These are phyloP conservation scores for Ptilodon capucinus DNA, from an alignment of 2,888 invertebrate genomes.

Conservation along the genomic window DNA sequence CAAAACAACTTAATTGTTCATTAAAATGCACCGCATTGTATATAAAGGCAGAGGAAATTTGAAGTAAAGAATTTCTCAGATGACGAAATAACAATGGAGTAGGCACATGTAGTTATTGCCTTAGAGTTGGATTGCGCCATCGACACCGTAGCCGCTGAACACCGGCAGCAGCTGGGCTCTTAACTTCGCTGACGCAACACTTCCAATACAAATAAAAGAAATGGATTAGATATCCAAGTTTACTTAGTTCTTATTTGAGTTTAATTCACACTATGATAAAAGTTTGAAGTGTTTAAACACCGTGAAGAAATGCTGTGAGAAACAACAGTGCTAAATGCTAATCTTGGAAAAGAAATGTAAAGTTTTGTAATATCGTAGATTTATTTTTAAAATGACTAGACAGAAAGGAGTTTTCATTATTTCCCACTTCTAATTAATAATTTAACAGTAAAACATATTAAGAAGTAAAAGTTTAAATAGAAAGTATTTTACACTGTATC, in stretches of 20 bases:
- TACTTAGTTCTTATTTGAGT: background rate
- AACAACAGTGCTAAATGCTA: background rate
- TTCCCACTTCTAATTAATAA: background rate
- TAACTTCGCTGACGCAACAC: slow-evolving; percentile 21
- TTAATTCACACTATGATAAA: background rate
- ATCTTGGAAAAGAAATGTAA: background rate
- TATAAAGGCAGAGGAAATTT: slow-evolving; percentile 15
- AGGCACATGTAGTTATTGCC: slow-evolving; percentile 35
- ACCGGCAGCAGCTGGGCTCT: slow-evolving; percentile 17
- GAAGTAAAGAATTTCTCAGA: slow-evolving; percentile 35
- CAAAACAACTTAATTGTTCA: background rate
- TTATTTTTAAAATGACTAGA: no score
- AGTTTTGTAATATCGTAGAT: no score
- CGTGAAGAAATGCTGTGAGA: background rate
- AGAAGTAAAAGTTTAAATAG: background rate
- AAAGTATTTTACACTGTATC: slow-evolving; percentile 5
- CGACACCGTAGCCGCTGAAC: slow-evolving; percentile 3
- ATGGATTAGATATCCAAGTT: background rate
- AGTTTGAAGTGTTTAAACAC: background rate
- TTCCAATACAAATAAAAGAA: slow-evolving; percentile 15
- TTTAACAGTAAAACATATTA: background rate
- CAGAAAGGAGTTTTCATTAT: no score
- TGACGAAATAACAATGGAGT: slow-evolving; percentile 40
- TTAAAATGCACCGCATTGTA: slow-evolving; percentile 8
- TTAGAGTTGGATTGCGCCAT: slow-evolving; percentile 29